phyloP scores from a whole-genome alignment of 2,797 vertebrate genomes.

The Phaenicophaeus curvirostris region DNA sequence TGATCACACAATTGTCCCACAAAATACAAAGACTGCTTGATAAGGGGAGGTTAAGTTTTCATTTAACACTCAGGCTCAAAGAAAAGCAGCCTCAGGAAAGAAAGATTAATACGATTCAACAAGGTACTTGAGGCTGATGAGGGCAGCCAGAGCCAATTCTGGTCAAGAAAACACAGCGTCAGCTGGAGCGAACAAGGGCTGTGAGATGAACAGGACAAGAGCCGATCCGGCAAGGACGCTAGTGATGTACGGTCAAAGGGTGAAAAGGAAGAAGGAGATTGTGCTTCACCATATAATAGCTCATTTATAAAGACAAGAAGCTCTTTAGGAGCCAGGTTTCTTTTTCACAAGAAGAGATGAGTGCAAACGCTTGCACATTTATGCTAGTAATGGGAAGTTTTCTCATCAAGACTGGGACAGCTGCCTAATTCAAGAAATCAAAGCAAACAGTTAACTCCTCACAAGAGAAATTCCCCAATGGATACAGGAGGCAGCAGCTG shows the following conservation, averaged over 20 bases:
- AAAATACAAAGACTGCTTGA: not conserved
- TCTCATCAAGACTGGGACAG: not conserved
- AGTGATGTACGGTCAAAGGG: not conserved
- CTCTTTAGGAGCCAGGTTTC: not conserved
- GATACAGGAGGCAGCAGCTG: not conserved
- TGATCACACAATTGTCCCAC: not conserved
- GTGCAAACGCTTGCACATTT: not conserved
- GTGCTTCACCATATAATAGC: not conserved
- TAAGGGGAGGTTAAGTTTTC: not conserved
- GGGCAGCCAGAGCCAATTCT: not conserved
- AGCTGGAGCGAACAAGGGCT: not conserved
- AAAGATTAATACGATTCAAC: not conserved
- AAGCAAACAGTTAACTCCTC: not conserved
- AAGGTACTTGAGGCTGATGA: not conserved
- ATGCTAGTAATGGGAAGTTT: not conserved
- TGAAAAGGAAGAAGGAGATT: not conserved
- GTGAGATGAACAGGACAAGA: not conserved
- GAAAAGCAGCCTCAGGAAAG: not conserved
- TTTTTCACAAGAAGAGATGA: not conserved
- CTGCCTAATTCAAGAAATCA: not conserved
- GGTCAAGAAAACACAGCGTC: fast-evolving
- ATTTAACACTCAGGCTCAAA: not conserved
- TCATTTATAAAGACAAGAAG: not conserved
- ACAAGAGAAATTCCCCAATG: not conserved
- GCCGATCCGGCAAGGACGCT: not conserved